These are phyloP conservation scores for Poeciliopsis presidionis DNA, from an alignment of 2,797 vertebrate genomes.

Conservation along the genomic window DNA sequence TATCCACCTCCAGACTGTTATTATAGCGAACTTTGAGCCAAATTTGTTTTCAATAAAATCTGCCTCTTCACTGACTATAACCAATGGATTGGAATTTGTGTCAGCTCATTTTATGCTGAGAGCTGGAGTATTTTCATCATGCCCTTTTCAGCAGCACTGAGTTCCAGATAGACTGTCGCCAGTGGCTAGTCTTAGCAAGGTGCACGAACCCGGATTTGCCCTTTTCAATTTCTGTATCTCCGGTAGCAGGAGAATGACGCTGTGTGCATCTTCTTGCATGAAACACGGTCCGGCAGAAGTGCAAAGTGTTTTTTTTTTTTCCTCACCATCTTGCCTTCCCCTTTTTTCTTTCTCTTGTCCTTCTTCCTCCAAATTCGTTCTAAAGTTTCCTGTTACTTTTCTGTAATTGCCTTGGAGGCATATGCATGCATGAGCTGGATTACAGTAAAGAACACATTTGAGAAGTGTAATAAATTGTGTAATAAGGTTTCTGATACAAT, in stretches of 20 bases:
- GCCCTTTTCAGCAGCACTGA: conserved; percentile 77
- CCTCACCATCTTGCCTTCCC: conserved; percentile 14
- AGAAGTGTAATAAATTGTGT: conserved; percentile 1
- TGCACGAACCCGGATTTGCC: conserved; percentile 75
- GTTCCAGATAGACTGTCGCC: conserved; percentile 75
- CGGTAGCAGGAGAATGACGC: conserved; percentile 61
- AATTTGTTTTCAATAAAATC: conserved; percentile 47
- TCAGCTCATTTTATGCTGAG: conserved; percentile 80
- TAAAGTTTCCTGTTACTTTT: conserved; percentile 19
- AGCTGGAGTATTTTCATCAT: conserved; percentile 72
- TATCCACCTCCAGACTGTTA: conserved; percentile 10
- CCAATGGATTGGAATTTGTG: conserved; percentile 67
- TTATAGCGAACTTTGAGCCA: conserved; percentile 43
- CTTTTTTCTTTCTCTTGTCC: conserved; percentile 7
- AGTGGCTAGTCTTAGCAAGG: conserved; percentile 76
- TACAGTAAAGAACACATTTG: conserved; percentile 28
- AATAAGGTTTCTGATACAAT: neutral
- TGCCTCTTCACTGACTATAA: conserved; percentile 50
- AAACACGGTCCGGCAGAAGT: conserved; percentile 41
- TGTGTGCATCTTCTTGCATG: conserved; percentile 70
- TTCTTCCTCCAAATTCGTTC: conserved; percentile 16
- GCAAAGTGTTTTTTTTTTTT: conserved; percentile 44
- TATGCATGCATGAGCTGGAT: conserved; percentile 26
- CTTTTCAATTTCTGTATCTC: conserved; percentile 78
- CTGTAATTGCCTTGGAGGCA: conserved; percentile 27